Evolutionary conservation across 1,140 invertebrate genomes (phyloP).

Genomic region (Monochamus saltuarius): DNA sequence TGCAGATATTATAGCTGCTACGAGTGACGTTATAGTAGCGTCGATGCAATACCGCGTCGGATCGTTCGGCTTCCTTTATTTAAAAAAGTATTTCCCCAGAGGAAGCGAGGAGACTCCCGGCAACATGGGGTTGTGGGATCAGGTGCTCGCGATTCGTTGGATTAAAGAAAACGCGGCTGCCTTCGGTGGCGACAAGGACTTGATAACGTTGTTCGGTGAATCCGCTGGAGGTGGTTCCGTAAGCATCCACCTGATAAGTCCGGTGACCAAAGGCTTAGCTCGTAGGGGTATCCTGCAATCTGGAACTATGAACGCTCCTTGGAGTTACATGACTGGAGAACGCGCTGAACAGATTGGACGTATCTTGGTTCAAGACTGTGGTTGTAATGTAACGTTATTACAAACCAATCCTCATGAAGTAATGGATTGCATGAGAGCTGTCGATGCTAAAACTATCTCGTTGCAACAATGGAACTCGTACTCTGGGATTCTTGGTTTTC

Average conservation of each 20-base stretch:
- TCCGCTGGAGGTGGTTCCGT: conserved; percentile 89
- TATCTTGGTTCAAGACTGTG: conserved; percentile 76
- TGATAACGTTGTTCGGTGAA: conserved; percentile 94
- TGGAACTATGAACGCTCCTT: conserved; percentile 83
- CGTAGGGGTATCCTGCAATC: conserved; percentile 82
- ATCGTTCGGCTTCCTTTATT: conserved; percentile 87
- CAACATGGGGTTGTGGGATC: conserved; percentile 88
- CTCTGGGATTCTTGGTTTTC: conserved; percentile 82
- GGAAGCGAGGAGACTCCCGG: conserved; percentile 72
- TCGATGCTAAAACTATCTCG: conserved; percentile 81
- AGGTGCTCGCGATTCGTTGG: conserved; percentile 88
- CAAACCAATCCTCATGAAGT: conserved; percentile 65
- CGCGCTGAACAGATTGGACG: conserved; percentile 75
- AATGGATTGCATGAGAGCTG: conserved; percentile 82
- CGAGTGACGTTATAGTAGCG: conserved; percentile 81
- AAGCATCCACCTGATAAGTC: conserved; percentile 82
- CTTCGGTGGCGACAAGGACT: conserved; percentile 90
- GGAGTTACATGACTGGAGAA: conserved; percentile 84
- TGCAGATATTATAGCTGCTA: conserved; percentile 79
- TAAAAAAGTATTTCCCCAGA: conserved; percentile 69
- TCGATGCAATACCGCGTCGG: conserved; percentile 89
- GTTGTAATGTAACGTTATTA: conserved; percentile 76
- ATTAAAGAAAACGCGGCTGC: conserved; percentile 86
- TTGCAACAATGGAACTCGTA: conserved; percentile 90
- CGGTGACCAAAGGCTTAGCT: conserved; percentile 74